Evolutionary conservation across 30 jellyfish, hydroid and myxozoan genomes (phyloP), one percentile per base, ranked within the genome.

Genomic region (Chrysaora quinquecirrha): DNA sequence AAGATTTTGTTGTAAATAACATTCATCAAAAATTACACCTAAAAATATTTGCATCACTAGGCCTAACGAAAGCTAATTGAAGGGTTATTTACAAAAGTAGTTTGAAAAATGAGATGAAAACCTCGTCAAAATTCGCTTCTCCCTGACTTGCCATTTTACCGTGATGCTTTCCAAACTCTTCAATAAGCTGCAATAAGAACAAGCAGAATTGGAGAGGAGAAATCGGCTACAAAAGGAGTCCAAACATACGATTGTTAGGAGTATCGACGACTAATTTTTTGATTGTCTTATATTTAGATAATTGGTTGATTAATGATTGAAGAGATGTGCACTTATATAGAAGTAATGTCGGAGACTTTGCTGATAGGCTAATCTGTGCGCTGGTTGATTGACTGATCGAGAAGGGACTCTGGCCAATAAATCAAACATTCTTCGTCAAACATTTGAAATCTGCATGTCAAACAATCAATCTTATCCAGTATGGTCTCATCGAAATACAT

Each of bases 81-180:
- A 16, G 58, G 12, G 12, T 16, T 43, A 6, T 16, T 43, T 43
- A 6, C 58, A 43, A 16, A 43, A 6, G 9, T 43, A 16, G 58
- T 43, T 43, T 43, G 12, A 43, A 9, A 43, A 43, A 43, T 43
- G 58, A 16, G 58, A 43, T 43, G 16, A 43, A 43, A 43, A 80
- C 81, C 83, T 64, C 82, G 27, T 66, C 77, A 32, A n/a, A 24
- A 32, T 34, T 35, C 24, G 22, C 21, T 20, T 64, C 71, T 7
- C 1, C 30, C 20, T 33, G 64, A 1, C 24, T 27, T 18, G 32
- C 14, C 50, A 32, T 66, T 48, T 80, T 80, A 20, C 78, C 78
- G 50, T 16, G 70, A 71, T 30, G 78, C 43, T 82, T 82, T 11
- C 92, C 92, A 30, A 68, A 82, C 38, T 82, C 92, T 33, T 82